Conservation (phyloP, 2,888 invertebrate species). For the Andricus quercusramuli region DNA sequence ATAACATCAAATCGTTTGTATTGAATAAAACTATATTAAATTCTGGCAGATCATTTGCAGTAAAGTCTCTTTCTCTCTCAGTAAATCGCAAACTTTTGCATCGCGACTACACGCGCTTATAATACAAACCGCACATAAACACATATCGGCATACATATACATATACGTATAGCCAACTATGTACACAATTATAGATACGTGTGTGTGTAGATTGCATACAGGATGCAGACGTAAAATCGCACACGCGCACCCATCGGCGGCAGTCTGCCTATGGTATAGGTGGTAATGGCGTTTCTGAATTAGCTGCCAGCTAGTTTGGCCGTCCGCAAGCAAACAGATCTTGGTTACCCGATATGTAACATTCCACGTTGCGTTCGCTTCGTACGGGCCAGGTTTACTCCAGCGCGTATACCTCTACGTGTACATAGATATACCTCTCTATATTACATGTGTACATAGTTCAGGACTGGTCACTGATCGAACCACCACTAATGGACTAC, state of each 20-base stretch:
- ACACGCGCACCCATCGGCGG: constrained; percentile 53
- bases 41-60: constrained; percentile 23
- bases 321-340: constrained; percentile 78
- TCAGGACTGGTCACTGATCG: constrained; percentile 29
- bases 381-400: constrained; percentile 56
- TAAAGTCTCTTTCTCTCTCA: constrained; percentile 15
- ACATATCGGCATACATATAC: neutral
- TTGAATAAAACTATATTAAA: constrained; percentile 27
- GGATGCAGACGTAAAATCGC: constrained; percentile 43
- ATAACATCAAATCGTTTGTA: neutral
- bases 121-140: constrained; percentile 28
- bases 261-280: constrained; percentile 58
- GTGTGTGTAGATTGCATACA: neutral
- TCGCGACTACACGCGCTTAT: constrained; percentile 21
- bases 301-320: constrained; percentile 77
- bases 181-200: neutral
- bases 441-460: constrained; percentile 38
- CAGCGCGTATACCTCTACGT: constrained; percentile 7
- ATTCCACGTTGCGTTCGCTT: constrained; percentile 69
- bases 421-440: constrained; percentile 4
- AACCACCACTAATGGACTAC: constrained; percentile 33
- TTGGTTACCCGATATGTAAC: constrained; percentile 78
- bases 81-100: constrained; percentile 1
- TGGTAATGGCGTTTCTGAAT: constrained; percentile 78
- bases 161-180: neutral